Evolutionary conservation across 2,113 vertebrate genomes (phyloP).

Genomic region (Hyperoodon ampullatus): DNA sequence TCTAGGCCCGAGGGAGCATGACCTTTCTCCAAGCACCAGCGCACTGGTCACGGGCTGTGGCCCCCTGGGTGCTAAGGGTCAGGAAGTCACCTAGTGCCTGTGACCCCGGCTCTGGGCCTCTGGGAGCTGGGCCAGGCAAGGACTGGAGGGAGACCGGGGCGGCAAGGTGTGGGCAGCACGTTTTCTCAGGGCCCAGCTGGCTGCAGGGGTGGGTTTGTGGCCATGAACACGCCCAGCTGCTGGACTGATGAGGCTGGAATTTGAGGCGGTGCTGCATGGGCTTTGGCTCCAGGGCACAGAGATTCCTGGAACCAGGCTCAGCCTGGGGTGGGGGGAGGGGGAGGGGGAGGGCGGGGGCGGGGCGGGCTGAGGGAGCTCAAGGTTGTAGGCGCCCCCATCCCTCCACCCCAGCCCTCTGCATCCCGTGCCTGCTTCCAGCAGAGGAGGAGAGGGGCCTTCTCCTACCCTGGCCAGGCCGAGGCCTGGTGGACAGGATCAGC

Average conservation of each 20-base stretch:
- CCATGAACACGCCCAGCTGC: background rate
- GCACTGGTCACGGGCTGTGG: background rate
- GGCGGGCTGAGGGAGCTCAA: background rate
- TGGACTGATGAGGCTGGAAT: background rate
- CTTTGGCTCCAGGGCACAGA: background rate
- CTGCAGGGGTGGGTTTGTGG: background rate
- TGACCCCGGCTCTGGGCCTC: background rate
- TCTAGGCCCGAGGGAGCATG: background rate
- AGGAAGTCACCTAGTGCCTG: background rate
- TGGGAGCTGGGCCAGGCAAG: background rate
- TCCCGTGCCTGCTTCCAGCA: background rate
- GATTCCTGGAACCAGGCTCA: background rate
- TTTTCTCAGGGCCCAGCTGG: background rate
- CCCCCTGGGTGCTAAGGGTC: background rate
- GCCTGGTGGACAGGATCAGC: background rate
- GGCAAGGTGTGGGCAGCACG: background rate
- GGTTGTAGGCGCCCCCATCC: accelerated
- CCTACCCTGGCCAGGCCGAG: background rate
- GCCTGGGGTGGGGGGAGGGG: too few relatives aligned
- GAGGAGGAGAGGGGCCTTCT: background rate
- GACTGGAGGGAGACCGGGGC: background rate
- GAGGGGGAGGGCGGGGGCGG: background rate
- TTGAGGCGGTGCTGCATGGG: background rate
- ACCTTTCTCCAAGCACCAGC: background rate
- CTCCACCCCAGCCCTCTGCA: background rate